Evolutionary conservation across 1,140 invertebrate species (phyloP).

Genomic region (Pentalonia nigronervosa): DNA sequence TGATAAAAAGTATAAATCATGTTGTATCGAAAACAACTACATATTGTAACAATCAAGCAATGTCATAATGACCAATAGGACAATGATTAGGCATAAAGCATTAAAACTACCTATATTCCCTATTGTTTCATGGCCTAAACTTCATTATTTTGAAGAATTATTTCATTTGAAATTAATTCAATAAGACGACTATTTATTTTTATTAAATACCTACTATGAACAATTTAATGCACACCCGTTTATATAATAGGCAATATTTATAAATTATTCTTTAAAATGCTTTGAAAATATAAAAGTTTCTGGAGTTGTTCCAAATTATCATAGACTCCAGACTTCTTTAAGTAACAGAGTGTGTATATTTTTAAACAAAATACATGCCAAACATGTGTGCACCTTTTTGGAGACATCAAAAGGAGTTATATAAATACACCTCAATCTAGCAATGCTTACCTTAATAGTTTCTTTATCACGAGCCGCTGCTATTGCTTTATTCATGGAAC

Average conservation of each 20-base stretch:
- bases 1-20: background rate
- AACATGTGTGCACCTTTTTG: background rate
- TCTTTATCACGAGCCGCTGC: constrained; percentile 3
- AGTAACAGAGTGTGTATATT: background rate
- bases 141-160: background rate
- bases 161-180: background rate
- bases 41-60: background rate
- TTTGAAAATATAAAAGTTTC: background rate
- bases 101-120: background rate
- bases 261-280: background rate
- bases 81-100: background rate
- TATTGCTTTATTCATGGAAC: constrained; percentile 28
- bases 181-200: background rate
- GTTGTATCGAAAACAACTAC: background rate
- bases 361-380: constrained; percentile 2
- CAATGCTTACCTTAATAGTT: background rate
- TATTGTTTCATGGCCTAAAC: background rate
- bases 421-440: background rate
- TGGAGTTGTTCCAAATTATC: background rate
- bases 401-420: background rate
- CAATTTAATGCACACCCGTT: background rate
- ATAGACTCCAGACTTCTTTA: background rate
- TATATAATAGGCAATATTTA: background rate
- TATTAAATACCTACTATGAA: background rate
- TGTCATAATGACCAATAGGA: background rate